These are phyloP conservation scores for Alethe diademata DNA, from an alignment of 2,113 vertebrate genomes.

Conservation along the genomic window DNA sequence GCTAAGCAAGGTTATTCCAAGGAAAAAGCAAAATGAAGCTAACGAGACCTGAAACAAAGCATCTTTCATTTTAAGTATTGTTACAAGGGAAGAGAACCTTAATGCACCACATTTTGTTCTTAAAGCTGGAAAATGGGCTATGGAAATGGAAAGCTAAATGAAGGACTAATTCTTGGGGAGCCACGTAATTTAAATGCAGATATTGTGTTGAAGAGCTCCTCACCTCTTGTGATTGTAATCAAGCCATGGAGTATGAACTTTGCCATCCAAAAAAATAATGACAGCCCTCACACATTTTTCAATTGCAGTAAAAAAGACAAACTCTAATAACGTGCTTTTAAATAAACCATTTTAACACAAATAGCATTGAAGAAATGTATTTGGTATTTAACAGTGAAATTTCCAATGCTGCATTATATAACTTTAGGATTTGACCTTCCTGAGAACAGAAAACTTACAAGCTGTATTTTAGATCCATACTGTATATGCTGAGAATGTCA, in stretches of 20 bases:
- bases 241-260: not conserved
- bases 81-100: not conserved
- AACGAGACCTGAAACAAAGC: not conserved
- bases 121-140: not conserved
- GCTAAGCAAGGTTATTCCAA: constrained; percentile 43
- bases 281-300: not conserved
- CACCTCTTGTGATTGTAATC: not conserved
- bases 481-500: not conserved
- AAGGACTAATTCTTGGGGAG: not conserved
- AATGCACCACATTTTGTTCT: not conserved
- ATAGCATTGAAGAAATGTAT: not conserved
- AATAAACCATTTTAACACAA: not conserved
- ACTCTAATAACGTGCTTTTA: not conserved
- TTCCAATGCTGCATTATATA: not conserved
- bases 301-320: not conserved
- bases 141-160: not conserved
- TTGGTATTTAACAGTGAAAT: not conserved
- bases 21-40: constrained; percentile 21
- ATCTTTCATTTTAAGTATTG: constrained; percentile 12
- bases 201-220: not conserved
- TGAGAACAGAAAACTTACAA: not conserved
- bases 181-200: not conserved
- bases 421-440: not conserved
- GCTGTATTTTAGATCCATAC: not conserved
- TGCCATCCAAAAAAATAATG: not conserved